Base-by-base conservation (phyloP, 2,797 vertebrate species). In the Argya squamiceps region DNA sequence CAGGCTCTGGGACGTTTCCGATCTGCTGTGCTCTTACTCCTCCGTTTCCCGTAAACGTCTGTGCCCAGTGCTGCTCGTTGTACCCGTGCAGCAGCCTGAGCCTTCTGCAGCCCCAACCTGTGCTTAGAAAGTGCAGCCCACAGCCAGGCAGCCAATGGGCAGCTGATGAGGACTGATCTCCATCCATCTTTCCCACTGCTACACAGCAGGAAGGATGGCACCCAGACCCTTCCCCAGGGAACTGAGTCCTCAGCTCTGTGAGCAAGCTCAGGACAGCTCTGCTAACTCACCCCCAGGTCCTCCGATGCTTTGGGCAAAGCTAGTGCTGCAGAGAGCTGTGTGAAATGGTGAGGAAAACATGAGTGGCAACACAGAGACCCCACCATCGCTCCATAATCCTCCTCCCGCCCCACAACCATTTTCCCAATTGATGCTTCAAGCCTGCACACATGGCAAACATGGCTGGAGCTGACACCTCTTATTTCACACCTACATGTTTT, bases 1-100 rank as follows among this genome's bases (percentile, higher is more conserved):
- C 86, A 89, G 92, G 92, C 93, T 94, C 88, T 0, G 1, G 29
- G 71, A 94, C 6, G 3, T 85, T 97, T 97, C 94, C 95, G 62
- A 95, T 85, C 87, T 55, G 56, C 88, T 95, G 75, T 47, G 89
- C 83, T 89, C 78, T 56, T 78, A 55, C 59, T 88, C 78, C 78
- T 85, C 55, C 3, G 0, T 53, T 97, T 97, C 90, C 95, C 1
- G 10, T n/a, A 2, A 92, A 79, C 2, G 6, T 17, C 65, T 44
- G 67, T 15, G 24, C 26, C n/a, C 47, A 44, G 47, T 1, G 3
- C 62, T 15, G 39, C 47, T 56, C 3, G 0, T 18, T 23, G 36
- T 47, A 62, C 21, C 43, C 37, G 56, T 0, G 0, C 74, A 70
- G 49, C 56, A 89, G 64, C 37, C 5, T 11, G 4, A 84, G 55